Percentiles rank a stretch among this genome's conserved stretches.
These are phyloP conservation scores for Deilephila elpenor DNA, from an alignment of 2,888 invertebrate genomes.

Conservation along the genomic window DNA sequence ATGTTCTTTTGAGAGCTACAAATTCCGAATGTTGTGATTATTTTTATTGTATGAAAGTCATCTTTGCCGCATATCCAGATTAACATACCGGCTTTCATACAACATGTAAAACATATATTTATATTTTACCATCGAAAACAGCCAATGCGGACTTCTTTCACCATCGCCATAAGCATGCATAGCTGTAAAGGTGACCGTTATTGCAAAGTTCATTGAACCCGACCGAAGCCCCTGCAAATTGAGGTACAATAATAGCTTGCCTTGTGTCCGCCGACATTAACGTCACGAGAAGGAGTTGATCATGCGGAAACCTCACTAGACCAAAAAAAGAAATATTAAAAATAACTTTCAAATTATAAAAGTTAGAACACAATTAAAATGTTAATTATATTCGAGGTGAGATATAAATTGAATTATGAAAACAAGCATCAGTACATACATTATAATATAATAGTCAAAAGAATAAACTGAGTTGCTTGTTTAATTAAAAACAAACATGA, in stretches of 20 bases:
- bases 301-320: slow-evolving; percentile 5
- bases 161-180: slow-evolving; percentile 27
- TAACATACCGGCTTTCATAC: not conserved
- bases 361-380: not conserved
- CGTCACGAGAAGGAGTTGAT: not conserved
- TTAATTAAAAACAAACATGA: not conserved
- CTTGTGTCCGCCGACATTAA: slow-evolving; percentile 4
- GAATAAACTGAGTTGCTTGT: not conserved
- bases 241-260: slow-evolving; percentile 36
- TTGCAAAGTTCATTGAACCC: slow-evolving; percentile 52
- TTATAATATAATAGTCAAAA: no score
- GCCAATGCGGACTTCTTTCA: slow-evolving; percentile 26
- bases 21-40: no score
- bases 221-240: slow-evolving; percentile 50
- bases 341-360: not conserved
- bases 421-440: not conserved
- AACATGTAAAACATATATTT: slow-evolving; percentile 1
- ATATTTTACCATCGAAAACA: slow-evolving; percentile 6
- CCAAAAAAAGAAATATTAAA: not conserved
- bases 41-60: no score
- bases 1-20: no score
- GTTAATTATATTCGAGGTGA: not conserved
- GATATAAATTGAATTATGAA: slow-evolving; percentile 9
- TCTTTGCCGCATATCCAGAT: not conserved
- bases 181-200: slow-evolving; percentile 42